Base-by-base conservation (phyloP, 2,113 vertebrate genomes). In the Hydrochoerus hydrochaeris region DNA sequence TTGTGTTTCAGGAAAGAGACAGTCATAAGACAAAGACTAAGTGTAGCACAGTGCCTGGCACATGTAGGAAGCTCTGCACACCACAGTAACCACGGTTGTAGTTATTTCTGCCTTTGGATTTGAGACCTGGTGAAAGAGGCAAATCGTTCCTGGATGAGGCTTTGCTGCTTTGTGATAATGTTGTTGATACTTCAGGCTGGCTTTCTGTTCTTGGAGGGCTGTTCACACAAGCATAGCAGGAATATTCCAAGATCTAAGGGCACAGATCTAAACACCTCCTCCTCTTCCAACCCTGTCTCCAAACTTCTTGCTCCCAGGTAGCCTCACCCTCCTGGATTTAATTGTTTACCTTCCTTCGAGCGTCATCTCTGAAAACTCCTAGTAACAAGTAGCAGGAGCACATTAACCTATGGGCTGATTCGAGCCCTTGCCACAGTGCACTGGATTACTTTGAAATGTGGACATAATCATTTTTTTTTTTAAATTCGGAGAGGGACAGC, bases 351-450 rank as follows among this genome's bases (percentile, higher is more conserved):
- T 52, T 82, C 75, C 75, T 84, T 71, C 35, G 35, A 82, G 8
- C 44, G 28, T 52, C 58, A 58, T 44, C 71, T 85, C 84, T 62
- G 32, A 60, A 80, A 80, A 54, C 19, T 54, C n/a, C 60, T 80
- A 12, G 19, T 44, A 62, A 38, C 52, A n/a, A 62, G 60, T 1
- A 67, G 57, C 22, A 19, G 52, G 28, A 44, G 91, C 49, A 28
- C 19, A 7, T 11, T 69, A 44, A 57, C 67, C 91, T 58, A 0
- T 8, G 52, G 3, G 20, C 30, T 65, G 19, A 28, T n/a, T 7
- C 38, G 63, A 0, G 16, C 41, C 38, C 5, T 30, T 28, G 63
- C 30, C 1, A 0, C 2, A 30, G 14, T 0, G 1, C 44, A 26
- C 38, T 62, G 57, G 11, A 19, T 32, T 20, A 20, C 65, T 67